A percentile compares a stretch with the other conserved stretches of the same genome.
Conservation (phyloP, 2,797 vertebrate genomes). For the Muscicapa striata region DNA sequence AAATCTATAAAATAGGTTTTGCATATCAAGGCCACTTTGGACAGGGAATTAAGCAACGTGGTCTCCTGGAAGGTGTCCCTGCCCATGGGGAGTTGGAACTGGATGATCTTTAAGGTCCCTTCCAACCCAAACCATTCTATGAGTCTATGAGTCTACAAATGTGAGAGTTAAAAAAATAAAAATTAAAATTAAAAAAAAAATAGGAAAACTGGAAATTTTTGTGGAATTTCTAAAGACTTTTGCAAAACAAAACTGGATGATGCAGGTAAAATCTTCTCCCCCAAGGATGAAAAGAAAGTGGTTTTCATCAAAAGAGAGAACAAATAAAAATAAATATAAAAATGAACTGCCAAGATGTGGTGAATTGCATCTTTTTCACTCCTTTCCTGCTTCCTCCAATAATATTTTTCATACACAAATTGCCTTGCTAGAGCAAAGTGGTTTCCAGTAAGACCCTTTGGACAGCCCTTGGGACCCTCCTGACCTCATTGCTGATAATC, state of each 20-base stretch:
- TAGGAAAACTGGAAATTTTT: not conserved
- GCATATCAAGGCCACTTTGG: fast-evolving
- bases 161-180: too few relatives aligned
- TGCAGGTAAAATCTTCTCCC: not conserved
- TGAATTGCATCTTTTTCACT: not conserved
- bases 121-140: not conserved
- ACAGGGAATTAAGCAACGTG: not conserved
- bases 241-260: not conserved
- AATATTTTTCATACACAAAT: not conserved
- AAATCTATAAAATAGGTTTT: not conserved
- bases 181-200: too few relatives aligned
- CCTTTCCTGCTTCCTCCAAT: not conserved
- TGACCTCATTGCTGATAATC: not conserved
- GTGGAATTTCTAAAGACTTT: not conserved
- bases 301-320: not conserved
- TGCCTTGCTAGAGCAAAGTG: not conserved
- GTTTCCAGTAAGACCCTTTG: not conserved
- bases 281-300: not conserved
- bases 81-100: not conserved
- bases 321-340: not conserved
- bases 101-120: not conserved
- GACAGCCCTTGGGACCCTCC: not conserved
- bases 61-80: not conserved
- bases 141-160: not conserved
- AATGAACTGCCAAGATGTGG: not conserved